phyloP scores from a whole-genome alignment of 2,888 invertebrate genomes.

The Listrodromus nycthemerus region DNA sequence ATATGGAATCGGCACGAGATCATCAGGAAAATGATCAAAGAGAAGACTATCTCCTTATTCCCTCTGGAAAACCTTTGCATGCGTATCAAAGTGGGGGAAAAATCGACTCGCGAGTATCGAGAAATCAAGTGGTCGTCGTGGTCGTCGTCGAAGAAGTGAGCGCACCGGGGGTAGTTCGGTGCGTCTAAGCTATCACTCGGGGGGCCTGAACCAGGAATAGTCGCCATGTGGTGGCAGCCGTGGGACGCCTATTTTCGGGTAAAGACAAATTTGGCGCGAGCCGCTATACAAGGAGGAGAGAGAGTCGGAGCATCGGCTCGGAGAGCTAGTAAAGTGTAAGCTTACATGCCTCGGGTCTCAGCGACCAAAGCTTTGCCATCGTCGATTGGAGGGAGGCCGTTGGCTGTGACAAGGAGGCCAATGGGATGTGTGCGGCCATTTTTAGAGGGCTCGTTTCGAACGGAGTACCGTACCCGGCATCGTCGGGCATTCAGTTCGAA shows the following conservation, averaged over 20 bases:
- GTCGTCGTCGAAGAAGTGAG: conserved; percentile 40
- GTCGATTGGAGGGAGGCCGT: conserved; percentile 71
- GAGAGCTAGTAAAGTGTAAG: conserved; percentile 82
- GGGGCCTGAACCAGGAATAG: conserved; percentile 81
- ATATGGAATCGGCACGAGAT: conserved; percentile 25
- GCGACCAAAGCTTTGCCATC: conserved; percentile 14
- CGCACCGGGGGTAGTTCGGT: conserved; percentile 63
- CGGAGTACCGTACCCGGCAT: conserved; percentile 73
- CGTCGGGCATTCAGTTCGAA: conserved; percentile 81
- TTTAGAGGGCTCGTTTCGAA: conserved; percentile 83
- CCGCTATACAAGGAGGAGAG: conserved; percentile 71
- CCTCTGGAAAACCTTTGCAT: conserved; percentile 15
- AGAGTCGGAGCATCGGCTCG: conserved; percentile 54
- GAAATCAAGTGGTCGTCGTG: conserved; percentile 39
- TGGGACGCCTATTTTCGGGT: conserved; percentile 88
- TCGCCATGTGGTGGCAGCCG: conserved; percentile 83
- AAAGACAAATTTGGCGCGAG: conserved; percentile 93
- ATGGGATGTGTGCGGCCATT: conserved; percentile 84
- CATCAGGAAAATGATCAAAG: conserved; percentile 8
- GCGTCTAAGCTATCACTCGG: conserved; percentile 64
- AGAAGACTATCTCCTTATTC: conserved; percentile 14
- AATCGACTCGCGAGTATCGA: conserved; percentile 35
- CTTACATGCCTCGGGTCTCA: conserved; percentile 77
- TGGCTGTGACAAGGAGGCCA: conserved; percentile 81
- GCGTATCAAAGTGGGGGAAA: conserved; percentile 22